Percentiles rank a stretch among this genome's conserved stretches.
Evolutionary conservation across 2,888 invertebrate species (phyloP).

Genomic region (Lithophane semibrunnea): DNA sequence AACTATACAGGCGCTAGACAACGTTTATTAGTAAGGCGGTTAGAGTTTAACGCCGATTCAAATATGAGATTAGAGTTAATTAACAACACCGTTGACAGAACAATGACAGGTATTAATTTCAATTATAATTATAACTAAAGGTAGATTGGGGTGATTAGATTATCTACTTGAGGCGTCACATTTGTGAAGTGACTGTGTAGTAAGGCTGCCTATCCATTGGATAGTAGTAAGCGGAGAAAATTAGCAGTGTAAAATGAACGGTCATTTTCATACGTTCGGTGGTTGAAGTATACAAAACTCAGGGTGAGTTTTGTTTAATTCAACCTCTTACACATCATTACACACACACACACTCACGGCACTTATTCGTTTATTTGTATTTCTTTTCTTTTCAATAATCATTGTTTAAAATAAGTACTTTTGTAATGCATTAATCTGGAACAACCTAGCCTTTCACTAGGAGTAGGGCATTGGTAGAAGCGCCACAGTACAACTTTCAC

Average conservation of each 20-base stretch:
- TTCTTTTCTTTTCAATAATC: too few species aligned
- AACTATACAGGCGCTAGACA: too few species aligned
- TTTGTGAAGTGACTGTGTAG: neutral
- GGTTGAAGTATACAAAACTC: neutral
- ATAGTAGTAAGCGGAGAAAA: neutral
- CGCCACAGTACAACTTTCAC: neutral
- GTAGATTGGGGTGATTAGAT: conserved; percentile 52
- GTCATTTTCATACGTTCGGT: neutral
- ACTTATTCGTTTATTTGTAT: neutral
- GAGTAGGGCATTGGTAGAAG: neutral
- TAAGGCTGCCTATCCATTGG: neutral
- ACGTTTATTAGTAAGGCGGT: too few species aligned
- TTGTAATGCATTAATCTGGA: neutral
- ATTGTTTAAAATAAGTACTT: neutral
- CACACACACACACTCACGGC: neutral
- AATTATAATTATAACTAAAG: conserved; percentile 39
- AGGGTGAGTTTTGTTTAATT: neutral
- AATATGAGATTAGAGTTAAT: conserved; percentile 44
- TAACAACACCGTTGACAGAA: conserved; percentile 46
- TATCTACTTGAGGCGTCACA: conserved; percentile 8
- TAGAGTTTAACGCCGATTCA: conserved; percentile 9
- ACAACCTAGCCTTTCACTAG: neutral
- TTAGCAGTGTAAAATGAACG: too few species aligned
- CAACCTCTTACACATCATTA: too few species aligned
- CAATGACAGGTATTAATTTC: conserved; percentile 62